Percentiles rank a stretch among this genome's conserved stretches.
These are phyloP conservation scores for Xenopus petersii DNA, from an alignment of 2,797 vertebrate genomes.

Conservation along the genomic window DNA sequence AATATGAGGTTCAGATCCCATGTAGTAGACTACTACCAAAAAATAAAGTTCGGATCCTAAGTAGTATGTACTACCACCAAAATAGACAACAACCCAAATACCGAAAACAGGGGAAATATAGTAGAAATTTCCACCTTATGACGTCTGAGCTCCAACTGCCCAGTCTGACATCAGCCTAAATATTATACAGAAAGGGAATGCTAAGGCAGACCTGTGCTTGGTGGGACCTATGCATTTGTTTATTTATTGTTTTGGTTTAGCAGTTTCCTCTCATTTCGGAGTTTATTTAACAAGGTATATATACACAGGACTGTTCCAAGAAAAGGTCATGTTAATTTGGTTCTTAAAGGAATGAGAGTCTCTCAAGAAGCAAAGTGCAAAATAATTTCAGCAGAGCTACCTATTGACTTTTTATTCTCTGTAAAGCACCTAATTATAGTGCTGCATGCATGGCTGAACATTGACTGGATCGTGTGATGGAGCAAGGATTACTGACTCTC, in stretches of 20 bases:
- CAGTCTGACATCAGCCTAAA: too few relatives aligned
- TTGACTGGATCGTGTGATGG: conserved; percentile 9
- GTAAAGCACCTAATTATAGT: conserved; percentile 40
- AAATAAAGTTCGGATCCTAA: too few relatives aligned
- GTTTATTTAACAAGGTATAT: conserved; percentile 41
- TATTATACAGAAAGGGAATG: too few relatives aligned
- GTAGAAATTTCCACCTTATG: too few relatives aligned
- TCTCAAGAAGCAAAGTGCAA: conserved; percentile 34
- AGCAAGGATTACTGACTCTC: conserved; percentile 6
- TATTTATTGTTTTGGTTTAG: neutral
- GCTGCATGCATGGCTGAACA: conserved; percentile 22
- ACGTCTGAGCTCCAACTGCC: too few relatives aligned
- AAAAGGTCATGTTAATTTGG: conserved; percentile 45
- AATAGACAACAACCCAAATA: too few relatives aligned
- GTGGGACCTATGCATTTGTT: too few relatives aligned
- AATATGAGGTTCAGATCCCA: too few relatives aligned
- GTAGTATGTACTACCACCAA: too few relatives aligned
- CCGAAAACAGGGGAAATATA: too few relatives aligned
- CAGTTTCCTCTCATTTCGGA: conserved; percentile 7
- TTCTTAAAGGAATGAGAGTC: conserved; percentile 26
- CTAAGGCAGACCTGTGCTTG: too few relatives aligned
- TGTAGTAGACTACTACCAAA: too few relatives aligned
- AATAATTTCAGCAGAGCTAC: conserved; percentile 32
- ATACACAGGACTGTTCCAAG: conserved; percentile 12
- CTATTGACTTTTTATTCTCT: conserved; percentile 41